A percentile compares a stretch with the other conserved stretches of the same genome.
Conservation (phyloP, 23 tunicate genomes). For the Oikopleura albicans region DNA sequence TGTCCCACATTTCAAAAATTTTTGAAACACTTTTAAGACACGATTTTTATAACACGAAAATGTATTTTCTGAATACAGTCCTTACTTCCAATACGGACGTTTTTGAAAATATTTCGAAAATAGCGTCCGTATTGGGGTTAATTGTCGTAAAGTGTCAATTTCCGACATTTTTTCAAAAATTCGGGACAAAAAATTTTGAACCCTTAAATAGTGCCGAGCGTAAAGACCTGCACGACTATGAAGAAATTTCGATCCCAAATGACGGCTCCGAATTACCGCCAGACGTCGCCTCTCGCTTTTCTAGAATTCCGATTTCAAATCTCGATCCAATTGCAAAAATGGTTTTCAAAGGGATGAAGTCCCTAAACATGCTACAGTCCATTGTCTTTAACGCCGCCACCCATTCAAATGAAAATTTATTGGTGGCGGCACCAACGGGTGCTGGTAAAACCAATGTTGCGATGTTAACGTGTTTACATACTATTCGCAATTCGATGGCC, state of each 20-base stretch:
- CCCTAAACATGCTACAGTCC: slow-evolving; percentile 68
- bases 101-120: too few relatives aligned
- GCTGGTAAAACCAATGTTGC: slow-evolving; percentile 99
- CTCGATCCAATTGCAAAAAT: slow-evolving; percentile 35
- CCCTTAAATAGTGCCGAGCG: neutral
- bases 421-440: slow-evolving; percentile 95
- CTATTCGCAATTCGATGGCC: slow-evolving; percentile 34
- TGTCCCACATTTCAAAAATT: too few relatives aligned
- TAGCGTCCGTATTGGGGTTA: too few relatives aligned
- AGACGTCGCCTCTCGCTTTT: neutral
- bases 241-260: slow-evolving; percentile 1
- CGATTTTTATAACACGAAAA: too few relatives aligned
- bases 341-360: slow-evolving; percentile 61
- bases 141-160: too few relatives aligned
- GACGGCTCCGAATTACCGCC: neutral
- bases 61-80: too few relatives aligned
- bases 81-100: too few relatives aligned
- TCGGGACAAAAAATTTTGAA: too few relatives aligned
- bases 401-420: slow-evolving; percentile 67
- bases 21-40: too few relatives aligned
- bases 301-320: neutral
- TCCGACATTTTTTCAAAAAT: too few relatives aligned
- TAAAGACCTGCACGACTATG: neutral
- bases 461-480: slow-evolving; percentile 64
- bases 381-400: slow-evolving; percentile 63